These are phyloP conservation scores for Meghimatium bilineatum DNA, from an alignment of 2,888 invertebrate species.

Conservation along the genomic window DNA sequence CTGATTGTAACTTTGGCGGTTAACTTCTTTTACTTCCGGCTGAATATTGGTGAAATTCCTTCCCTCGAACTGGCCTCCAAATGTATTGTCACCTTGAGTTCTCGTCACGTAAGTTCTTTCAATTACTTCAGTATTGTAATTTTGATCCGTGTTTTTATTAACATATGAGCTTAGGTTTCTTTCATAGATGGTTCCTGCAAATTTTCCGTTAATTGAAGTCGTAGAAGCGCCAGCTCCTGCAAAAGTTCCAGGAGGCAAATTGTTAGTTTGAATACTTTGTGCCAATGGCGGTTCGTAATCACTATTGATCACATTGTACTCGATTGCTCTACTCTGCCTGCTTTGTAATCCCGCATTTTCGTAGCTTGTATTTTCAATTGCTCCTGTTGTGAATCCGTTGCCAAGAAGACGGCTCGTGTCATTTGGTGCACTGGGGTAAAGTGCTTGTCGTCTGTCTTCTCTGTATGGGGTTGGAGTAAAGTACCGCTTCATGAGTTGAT, in stretches of 20 bases:
- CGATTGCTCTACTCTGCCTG: background rate
- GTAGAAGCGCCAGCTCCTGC: background rate
- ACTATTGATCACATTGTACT: background rate
- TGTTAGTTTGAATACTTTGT: constrained; percentile 17
- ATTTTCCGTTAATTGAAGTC: background rate
- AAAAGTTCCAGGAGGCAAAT: constrained; percentile 5
- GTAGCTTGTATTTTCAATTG: background rate
- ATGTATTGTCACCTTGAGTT: background rate
- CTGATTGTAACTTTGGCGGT: background rate
- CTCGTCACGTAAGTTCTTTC: constrained; percentile 5
- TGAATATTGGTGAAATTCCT: background rate
- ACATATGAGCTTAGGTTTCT: constrained; percentile 9
- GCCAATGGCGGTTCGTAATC: background rate
- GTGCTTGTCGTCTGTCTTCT: constrained; percentile 45
- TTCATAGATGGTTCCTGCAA: background rate
- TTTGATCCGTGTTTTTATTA: background rate
- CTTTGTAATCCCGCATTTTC: background rate
- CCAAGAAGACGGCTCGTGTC: constrained; percentile 32
- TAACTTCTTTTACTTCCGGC: background rate
- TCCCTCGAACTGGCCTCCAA: background rate
- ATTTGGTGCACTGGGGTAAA: constrained; percentile 6
- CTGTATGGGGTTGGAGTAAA: constrained; percentile 46
- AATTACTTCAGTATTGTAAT: constrained; percentile 1
- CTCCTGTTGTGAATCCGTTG: constrained; percentile 11
- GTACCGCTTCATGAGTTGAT: constrained; percentile 44